phyloP scores from a whole-genome alignment of 2,113 vertebrate species.

The Coracopsis vasa region DNA sequence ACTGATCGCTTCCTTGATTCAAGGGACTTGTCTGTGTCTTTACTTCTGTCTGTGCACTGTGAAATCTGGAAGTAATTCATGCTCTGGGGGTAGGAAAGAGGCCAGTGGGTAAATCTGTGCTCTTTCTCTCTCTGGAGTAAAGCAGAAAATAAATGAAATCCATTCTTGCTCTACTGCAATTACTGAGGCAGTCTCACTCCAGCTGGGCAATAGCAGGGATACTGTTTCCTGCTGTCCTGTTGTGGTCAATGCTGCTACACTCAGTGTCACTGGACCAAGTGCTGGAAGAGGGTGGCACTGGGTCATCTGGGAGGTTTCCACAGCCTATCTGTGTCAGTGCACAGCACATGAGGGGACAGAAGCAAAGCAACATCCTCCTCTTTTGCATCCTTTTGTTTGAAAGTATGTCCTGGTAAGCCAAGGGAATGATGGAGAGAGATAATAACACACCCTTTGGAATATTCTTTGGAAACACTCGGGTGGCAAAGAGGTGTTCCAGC shows the following conservation, averaged over 20 bases:
- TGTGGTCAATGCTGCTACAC: rapidly evolving
- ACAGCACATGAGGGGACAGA: background rate
- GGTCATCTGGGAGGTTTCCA: background rate
- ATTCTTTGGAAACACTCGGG: background rate
- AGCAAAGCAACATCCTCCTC: background rate
- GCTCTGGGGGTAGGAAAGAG: background rate
- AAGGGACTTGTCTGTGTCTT: background rate
- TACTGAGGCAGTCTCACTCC: background rate
- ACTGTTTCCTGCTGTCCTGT: background rate
- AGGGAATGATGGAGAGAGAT: background rate
- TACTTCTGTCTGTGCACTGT: background rate
- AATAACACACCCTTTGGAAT: constrained; percentile 11
- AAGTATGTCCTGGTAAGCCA: constrained; percentile 11
- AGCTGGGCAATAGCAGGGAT: background rate
- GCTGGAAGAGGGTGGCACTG: background rate
- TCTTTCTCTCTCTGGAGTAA: background rate
- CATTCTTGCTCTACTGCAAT: background rate
- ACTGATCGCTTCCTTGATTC: background rate
- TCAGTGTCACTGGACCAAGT: background rate
- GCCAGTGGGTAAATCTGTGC: background rate
- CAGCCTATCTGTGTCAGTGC: background rate
- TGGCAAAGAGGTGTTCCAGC: constrained; percentile 24
- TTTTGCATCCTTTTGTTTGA: background rate
- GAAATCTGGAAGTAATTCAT: background rate
- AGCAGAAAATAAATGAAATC: constrained; percentile 16